phyloP scores from a whole-genome alignment of 1,140 invertebrate genomes.

The Plutomurus gul region DNA sequence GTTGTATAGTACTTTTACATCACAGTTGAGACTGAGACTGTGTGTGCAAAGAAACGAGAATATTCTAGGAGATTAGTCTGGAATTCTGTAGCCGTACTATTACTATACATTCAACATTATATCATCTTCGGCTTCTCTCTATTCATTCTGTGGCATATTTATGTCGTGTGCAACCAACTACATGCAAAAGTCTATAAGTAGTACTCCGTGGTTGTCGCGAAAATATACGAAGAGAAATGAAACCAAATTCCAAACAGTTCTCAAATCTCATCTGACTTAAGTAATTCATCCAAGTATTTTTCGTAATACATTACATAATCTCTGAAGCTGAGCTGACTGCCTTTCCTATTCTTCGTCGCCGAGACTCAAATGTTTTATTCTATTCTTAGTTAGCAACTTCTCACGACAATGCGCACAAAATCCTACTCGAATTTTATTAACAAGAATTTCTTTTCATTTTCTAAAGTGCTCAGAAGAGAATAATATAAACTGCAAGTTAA shows the following conservation, averaged over 20 bases:
- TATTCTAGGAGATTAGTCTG: too few relatives aligned
- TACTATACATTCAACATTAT: neutral
- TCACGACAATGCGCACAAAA: conserved; percentile 16
- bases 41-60: neutral
- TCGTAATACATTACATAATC: conserved; percentile 6
- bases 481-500: neutral
- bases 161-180: neutral
- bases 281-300: conserved; percentile 13
- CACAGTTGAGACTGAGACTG: neutral
- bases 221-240: neutral
- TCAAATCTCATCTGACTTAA: conserved; percentile 27
- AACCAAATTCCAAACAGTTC: neutral
- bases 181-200: neutral
- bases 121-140: conserved; percentile 15
- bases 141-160: neutral
- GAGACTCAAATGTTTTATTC: too few relatives aligned
- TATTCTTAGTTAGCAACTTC: conserved; percentile 7
- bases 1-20: too few relatives aligned
- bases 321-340: neutral
- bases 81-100: too few relatives aligned
- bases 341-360: conserved; percentile 13
- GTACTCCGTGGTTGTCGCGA: neutral
- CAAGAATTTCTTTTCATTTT: conserved; percentile 11
- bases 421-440: neutral
- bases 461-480: neutral